Evolutionary conservation across 2,113 vertebrate genomes (phyloP), one percentile per base, ranked within the genome.

Genomic region (Thunnus maccoyii): DNA sequence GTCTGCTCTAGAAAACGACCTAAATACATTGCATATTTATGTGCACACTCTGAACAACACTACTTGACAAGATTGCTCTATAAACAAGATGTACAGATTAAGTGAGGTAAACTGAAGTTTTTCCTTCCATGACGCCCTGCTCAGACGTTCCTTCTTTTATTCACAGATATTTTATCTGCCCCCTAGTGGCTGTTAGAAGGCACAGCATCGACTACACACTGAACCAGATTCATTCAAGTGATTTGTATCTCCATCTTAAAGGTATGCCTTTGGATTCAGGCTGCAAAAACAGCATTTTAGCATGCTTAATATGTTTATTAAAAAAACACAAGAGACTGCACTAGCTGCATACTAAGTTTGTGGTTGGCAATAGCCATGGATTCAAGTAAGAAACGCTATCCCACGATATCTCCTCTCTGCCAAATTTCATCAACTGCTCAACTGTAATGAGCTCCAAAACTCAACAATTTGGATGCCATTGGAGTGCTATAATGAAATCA

Each of bases 11-110:
- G 51, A 70, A 73, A 83, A 76, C 76, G 25, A 79, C 55, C 58
- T 66, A 85, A 64, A 52, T 60, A 81, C 65, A 80, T 87, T 85
- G 83, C 80, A 87, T 87, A 87, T 84, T 70, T 9, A 69, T 70
- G 22, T 72, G 63, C 36, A 10, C 14, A 50, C 44, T 74, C 46
- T 36, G 48, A 84, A 69, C 50, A 69, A 62, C 32, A 65, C 68
- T 25, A 72, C 55, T 72, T 9, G 36, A 83, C 61, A 50, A 47
- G 56, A 56, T 47, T 72, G 27, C 64, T 81, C 60, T 63, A 72
- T 8, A 72, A 71, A 80, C 70, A 73, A 65, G 16, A 66, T 46
- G 63, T 64, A 76, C 36, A 41, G 36, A 41, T 41, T 41, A 81
- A 68, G 84, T 65, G 69, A 83, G 76, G 80, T 82, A 80, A 76